phyloP scores from a whole-genome alignment of 2,888 invertebrate genomes.

The Drosophila mayaguana region DNA sequence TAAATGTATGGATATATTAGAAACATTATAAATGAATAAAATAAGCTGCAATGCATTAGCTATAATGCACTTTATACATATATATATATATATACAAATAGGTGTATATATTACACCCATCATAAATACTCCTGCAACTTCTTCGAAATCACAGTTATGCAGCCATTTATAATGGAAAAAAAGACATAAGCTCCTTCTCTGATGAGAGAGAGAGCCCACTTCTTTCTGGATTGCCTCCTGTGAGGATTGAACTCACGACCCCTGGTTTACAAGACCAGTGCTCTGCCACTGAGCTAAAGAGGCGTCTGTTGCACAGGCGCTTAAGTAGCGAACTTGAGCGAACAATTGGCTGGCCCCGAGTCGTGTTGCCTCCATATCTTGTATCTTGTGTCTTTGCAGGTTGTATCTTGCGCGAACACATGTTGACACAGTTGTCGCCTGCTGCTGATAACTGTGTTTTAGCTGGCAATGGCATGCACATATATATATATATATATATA shows the following conservation, averaged over 20 bases:
- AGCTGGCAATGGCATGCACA: constrained; percentile 16
- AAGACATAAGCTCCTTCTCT: too few relatives aligned
- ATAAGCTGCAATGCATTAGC: too few relatives aligned
- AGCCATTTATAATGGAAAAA: not conserved
- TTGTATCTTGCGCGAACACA: constrained; percentile 47
- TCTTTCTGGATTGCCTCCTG: constrained; percentile 91
- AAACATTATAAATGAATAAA: not conserved
- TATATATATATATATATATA: not conserved
- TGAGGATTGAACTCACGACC: constrained; percentile 96
- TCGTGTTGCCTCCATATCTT: constrained; percentile 9
- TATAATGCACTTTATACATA: too few relatives aligned
- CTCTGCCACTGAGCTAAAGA: constrained; percentile 96
- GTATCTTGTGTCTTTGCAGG: constrained; percentile 25
- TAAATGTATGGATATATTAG: too few relatives aligned
- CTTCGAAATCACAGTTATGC: not conserved
- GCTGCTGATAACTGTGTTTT: constrained; percentile 67
- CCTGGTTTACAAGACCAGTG: constrained; percentile 96
- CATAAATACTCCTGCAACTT: not conserved
- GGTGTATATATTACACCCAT: not conserved
- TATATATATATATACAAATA: too few relatives aligned
- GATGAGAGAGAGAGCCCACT: too few relatives aligned
- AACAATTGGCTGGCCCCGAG: not conserved
- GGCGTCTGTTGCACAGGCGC: constrained; percentile 85
- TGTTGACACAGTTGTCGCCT: constrained; percentile 71
- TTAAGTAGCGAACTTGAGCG: constrained; percentile 50